Evolutionary conservation across 2,797 vertebrate genomes (phyloP).

Genomic region (Syndactyla subalaris): DNA sequence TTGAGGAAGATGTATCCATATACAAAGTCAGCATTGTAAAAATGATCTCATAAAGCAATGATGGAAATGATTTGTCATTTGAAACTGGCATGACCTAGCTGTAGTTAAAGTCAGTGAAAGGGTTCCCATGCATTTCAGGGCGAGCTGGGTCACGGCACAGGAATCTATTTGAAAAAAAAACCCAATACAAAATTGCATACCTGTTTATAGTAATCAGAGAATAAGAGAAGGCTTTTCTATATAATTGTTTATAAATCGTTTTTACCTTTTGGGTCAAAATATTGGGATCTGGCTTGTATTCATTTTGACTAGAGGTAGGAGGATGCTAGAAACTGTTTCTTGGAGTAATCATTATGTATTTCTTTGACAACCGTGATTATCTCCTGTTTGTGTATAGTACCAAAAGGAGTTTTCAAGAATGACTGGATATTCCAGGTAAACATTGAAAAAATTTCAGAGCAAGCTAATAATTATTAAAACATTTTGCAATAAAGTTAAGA

Average conservation of each 20-base stretch:
- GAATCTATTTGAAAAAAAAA: not conserved
- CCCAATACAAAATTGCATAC: not conserved
- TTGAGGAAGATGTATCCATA: conserved; percentile 1
- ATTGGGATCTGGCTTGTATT: conserved; percentile 11
- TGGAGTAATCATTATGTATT: conserved; percentile 4
- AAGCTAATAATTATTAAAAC: not conserved
- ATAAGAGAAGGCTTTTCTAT: not conserved
- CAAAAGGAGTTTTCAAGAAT: conserved; percentile 16
- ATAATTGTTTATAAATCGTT: not conserved
- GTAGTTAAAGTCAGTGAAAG: not conserved
- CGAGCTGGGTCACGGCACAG: not conserved
- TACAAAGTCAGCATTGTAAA: not conserved
- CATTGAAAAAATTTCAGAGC: not conserved
- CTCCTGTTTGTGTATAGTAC: not conserved
- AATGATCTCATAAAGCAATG: not conserved
- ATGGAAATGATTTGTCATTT: not conserved
- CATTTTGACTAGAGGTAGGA: conserved; percentile 34
- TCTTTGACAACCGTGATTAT: conserved; percentile 34
- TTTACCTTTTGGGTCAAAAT: conserved; percentile 54
- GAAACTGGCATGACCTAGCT: not conserved
- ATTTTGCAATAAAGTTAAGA: not conserved
- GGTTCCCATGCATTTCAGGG: not conserved
- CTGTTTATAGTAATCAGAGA: not conserved
- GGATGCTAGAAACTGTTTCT: conserved; percentile 10
- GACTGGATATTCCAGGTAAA: conserved; percentile 13